Base-by-base conservation (phyloP, 1,140 invertebrate species). In the Nasonia vitripennis region DNA sequence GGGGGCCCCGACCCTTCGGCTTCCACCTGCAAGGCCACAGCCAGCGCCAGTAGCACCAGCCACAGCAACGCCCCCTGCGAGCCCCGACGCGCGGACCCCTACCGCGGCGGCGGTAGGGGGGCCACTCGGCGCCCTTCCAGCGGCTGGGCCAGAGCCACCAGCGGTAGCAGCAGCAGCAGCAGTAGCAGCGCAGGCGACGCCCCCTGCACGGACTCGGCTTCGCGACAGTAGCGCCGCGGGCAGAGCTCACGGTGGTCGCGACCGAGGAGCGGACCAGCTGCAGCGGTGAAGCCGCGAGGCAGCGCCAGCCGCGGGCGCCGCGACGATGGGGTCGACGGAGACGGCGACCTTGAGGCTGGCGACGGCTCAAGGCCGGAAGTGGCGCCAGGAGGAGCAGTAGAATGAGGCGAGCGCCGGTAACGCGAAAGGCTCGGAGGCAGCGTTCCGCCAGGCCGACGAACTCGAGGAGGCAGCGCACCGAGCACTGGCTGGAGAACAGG, bases 11-110 rank as follows among this genome's bases (percentile, higher is more conserved):
- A 34, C 5, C 11, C 23, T 68, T 17, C 41, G 7, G 81, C 77
- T 87, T 87, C 67, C 83, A 88, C 67, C 87, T 85, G 81, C 86
- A 83, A 74, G 87, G 88, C 87, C 88, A 89, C 1, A 81, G 41
- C 62, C 86, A 85, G 70, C 82, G 85, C 87, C 87, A 88, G 17
- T 78, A 83, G 74, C 78, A 87, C 84, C 48, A 79, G 78, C 48
- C 20, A 20, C 51, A 48, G n/a, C 81, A 78, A 70, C 73, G 83
- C 27, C 78, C 68, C 17, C 45, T 45, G 51, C 74, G 37, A 31
- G 12, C 34, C 27, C 23, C 3, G 17, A 62, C 27, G 17, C 23
- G n/a, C 20, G 27, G 27, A 27, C 27, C 27, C 27, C 27, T 27
- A 27, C 27, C 27, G 27, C 27, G 27, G 27, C 27, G 27, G 27